Percentiles rank a stretch among this genome's conserved stretches.
phyloP scores from a whole-genome alignment of 1,140 invertebrate genomes.

The Reticulitermes speratus region DNA sequence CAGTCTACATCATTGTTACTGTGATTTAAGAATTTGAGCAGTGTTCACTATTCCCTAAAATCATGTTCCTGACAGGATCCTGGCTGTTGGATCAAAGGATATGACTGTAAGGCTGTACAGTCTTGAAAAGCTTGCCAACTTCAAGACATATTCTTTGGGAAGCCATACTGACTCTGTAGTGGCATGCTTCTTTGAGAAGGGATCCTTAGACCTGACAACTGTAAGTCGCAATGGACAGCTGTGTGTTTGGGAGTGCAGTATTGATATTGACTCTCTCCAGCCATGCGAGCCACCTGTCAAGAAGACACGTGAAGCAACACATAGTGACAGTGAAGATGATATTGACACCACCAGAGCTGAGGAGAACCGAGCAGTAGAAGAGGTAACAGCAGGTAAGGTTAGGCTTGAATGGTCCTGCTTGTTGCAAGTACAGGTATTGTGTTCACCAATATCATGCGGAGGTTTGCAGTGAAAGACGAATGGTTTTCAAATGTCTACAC shows the following conservation, averaged over 20 bases:
- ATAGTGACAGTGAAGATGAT: constrained; percentile 51
- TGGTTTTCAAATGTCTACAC: too few species aligned
- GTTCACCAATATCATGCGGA: too few species aligned
- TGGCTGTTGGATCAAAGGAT: constrained; percentile 86
- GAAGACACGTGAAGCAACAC: constrained; percentile 46
- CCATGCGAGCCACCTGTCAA: constrained; percentile 50
- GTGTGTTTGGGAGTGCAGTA: constrained; percentile 85
- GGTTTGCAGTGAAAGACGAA: too few species aligned
- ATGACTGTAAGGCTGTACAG: constrained; percentile 79
- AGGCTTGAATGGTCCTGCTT: background rate
- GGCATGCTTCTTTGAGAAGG: constrained; percentile 83
- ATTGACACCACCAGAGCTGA: constrained; percentile 52
- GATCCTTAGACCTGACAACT: constrained; percentile 78
- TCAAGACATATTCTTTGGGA: constrained; percentile 69
- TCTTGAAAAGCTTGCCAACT: constrained; percentile 71
- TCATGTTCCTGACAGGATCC: constrained; percentile 51
- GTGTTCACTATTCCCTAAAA: background rate
- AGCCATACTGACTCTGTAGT: constrained; percentile 81
- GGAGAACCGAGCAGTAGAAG: constrained; percentile 50
- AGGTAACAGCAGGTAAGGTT: background rate
- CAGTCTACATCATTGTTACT: too few species aligned
- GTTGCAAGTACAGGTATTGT: background rate
- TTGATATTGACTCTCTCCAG: constrained; percentile 65
- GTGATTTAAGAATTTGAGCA: too few species aligned
- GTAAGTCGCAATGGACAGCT: constrained; percentile 69